Evolutionary conservation across 2,797 vertebrate species (phyloP).

Genomic region (Etheostoma perlongum): DNA sequence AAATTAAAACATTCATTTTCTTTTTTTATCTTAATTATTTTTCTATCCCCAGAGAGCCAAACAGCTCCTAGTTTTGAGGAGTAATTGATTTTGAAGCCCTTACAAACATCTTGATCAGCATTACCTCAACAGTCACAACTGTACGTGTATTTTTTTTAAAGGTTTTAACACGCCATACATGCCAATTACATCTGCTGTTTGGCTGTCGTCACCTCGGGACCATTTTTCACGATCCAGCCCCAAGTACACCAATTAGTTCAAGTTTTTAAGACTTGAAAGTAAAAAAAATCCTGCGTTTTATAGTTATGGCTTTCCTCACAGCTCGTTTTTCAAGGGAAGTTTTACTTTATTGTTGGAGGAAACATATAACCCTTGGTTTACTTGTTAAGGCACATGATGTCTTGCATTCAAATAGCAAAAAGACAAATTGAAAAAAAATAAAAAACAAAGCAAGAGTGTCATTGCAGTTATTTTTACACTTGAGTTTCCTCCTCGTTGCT

Average conservation of each 20-base stretch:
- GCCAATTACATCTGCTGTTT: slow-evolving; percentile 41
- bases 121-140: neutral
- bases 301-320: neutral
- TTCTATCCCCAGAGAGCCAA: no score
- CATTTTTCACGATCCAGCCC: slow-evolving; percentile 14
- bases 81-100: neutral
- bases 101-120: neutral
- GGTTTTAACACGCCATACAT: slow-evolving; percentile 20
- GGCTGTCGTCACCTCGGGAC: slow-evolving; percentile 35
- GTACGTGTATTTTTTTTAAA: neutral
- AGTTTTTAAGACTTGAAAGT: neutral
- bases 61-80: neutral
- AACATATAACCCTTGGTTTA: no score
- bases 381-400: neutral
- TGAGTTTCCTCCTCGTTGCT: neutral
- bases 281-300: neutral
- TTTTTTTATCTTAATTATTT: no score
- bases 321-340: neutral
- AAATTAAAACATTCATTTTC: neutral
- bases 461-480: no score
- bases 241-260: slow-evolving; percentile 20
- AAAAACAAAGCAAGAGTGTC: no score
- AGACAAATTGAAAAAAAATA: neutral
- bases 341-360: neutral
- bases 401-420: slow-evolving; percentile 13